A percentile compares a stretch with the other conserved stretches of the same genome.
Conservation (phyloP, 2,797 vertebrate genomes). For the Silurus lanzhouensis region DNA sequence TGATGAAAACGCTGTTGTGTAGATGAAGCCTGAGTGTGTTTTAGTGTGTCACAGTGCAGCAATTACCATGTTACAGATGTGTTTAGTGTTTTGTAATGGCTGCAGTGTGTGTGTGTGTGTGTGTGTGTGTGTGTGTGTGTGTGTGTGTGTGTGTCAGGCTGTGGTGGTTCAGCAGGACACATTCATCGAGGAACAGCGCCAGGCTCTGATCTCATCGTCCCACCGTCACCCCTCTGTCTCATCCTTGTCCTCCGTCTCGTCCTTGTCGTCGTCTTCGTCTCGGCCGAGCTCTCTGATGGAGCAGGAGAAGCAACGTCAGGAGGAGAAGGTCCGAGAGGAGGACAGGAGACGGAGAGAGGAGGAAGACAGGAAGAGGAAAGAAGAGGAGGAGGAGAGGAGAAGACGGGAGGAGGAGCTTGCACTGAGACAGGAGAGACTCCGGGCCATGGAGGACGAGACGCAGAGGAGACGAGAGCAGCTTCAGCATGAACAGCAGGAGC, state of each 20-base stretch:
- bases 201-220: background rate
- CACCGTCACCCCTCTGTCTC: slow-evolving; percentile 27
- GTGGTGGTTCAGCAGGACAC: slow-evolving; percentile 35
- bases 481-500: slow-evolving; percentile 15
- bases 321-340: slow-evolving; percentile 31
- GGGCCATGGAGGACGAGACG: slow-evolving; percentile 11
- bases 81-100: background rate
- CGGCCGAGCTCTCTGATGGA: slow-evolving; percentile 30
- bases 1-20: too few relatives aligned
- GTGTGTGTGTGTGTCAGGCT: slow-evolving; percentile 6
- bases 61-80: background rate
- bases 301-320: slow-evolving; percentile 33
- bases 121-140: background rate
- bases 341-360: slow-evolving; percentile 28
- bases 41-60: background rate
- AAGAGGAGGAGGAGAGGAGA: slow-evolving; percentile 11
- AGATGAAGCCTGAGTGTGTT: too few relatives aligned
- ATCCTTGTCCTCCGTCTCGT: slow-evolving; percentile 22
- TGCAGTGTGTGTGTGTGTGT: background rate
- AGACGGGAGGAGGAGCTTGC: slow-evolving; percentile 4
- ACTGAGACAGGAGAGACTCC: background rate
- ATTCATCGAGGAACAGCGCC: slow-evolving; percentile 33
- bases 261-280: slow-evolving; percentile 4
- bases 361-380: slow-evolving; percentile 1
- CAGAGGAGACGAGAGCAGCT: slow-evolving; percentile 3